A percentile compares a stretch with the other conserved stretches of the same genome.
Evolutionary conservation across 2,888 invertebrate genomes (phyloP).

Genomic region (Meta bourneti): DNA sequence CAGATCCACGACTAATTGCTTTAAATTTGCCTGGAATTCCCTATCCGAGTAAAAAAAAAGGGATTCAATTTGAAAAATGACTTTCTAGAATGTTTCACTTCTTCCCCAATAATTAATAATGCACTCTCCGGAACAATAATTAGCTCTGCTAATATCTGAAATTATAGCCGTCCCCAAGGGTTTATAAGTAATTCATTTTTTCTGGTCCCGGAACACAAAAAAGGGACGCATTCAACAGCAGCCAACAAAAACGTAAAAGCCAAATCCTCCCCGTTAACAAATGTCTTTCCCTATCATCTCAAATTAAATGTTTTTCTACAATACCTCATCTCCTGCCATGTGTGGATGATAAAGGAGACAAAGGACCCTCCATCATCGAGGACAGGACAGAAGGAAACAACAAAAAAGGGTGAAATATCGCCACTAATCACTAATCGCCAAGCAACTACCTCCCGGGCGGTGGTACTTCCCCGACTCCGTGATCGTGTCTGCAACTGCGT

Average conservation of each 20-base stretch:
- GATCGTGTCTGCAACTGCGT: neutral
- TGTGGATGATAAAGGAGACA: conserved; percentile 47
- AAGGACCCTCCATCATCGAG: conserved; percentile 45
- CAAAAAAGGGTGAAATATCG: conserved; percentile 51
- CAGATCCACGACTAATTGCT: too few relatives aligned
- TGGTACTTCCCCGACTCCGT: neutral
- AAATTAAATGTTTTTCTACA: conserved; percentile 53
- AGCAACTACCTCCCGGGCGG: conserved; percentile 29
- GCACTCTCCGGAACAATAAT: neutral
- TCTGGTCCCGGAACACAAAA: too few relatives aligned
- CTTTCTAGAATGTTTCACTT: neutral
- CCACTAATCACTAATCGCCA: conserved; percentile 69
- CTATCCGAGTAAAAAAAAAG: too few relatives aligned
- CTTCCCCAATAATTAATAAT: neutral
- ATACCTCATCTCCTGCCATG: conserved; percentile 3
- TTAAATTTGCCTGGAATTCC: too few relatives aligned
- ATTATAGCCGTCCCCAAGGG: neutral
- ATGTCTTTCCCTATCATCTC: conserved; percentile 26
- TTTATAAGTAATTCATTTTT: too few relatives aligned
- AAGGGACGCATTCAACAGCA: neutral
- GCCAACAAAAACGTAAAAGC: neutral
- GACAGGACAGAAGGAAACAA: conserved; percentile 7
- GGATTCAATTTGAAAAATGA: neutral
- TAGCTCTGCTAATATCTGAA: neutral
- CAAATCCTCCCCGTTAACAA: conserved; percentile 7